Base-by-base conservation (phyloP, 1,140 invertebrate species). In the fruit fly (Drosophila melanogaster) region DNA sequence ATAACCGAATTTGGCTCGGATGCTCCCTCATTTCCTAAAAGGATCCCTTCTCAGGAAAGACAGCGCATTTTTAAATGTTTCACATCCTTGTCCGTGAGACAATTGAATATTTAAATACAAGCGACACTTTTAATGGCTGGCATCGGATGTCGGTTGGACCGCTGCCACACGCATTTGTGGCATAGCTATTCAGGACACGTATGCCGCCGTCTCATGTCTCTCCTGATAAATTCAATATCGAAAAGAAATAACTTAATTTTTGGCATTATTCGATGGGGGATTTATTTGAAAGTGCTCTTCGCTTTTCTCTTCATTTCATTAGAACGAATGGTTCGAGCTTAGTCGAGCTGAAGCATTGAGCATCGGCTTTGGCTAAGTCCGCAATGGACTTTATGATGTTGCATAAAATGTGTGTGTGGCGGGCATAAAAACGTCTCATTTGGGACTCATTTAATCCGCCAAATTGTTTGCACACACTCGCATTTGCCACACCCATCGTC, bases 211-310 rank as follows among this genome's bases (percentile, higher is more conserved):
- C 46, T 79, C 77, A 71, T 73, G 81, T 49, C 67, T n/a, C 30
- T 37, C 35, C 57, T 90, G 79, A 84, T 81, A 87, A 90, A 90
- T 90, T 90, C 56, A 90, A 90, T 90, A 90, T 90, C 87, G 87
- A 76, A 81, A 75, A 81, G 79, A 84, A 80, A 90, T 90, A 90
- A 90, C 86, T 89, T 37, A 90, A 90, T 90, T 90, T 90, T 59
- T 19, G 55, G 50, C 38, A 61, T 53, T 38, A 37, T 33, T 4
- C 33, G 26, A 19, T 1, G 10, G 10, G 7, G 49, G 53, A 15
- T 37, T 22, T 11, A 17, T 11, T 19, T 30, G 33, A 35, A 10
- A 15, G 38, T 10, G 50, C 14, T 50, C 14, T 8, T 35, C 6
- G 6, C 10, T 33, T 33, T 41, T 22, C 19, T 22, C 19, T 22